Percentiles rank a stretch among this genome's conserved stretches.
Conservation (phyloP, 2,888 invertebrate genomes). For the Machimus rusticus region DNA sequence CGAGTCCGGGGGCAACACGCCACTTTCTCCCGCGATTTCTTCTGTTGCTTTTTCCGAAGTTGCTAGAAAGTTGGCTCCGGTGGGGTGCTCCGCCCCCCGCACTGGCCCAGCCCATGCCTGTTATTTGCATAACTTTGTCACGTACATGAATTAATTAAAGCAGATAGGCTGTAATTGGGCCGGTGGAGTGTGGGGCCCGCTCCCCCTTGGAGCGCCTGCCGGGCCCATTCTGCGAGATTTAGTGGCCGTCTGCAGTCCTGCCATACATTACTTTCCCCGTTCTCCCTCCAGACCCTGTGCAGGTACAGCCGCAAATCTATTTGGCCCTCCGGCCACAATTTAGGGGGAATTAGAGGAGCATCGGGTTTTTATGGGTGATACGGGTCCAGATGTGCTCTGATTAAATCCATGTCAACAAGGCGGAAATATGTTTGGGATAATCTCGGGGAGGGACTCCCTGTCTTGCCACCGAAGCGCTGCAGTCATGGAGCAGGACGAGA, state of each 20-base stretch:
- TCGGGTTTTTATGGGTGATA: background rate
- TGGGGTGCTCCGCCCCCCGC: background rate
- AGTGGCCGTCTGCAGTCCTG: background rate
- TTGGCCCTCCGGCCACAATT: background rate
- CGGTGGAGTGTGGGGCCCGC: background rate
- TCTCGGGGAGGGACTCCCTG: background rate
- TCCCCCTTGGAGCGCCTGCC: background rate
- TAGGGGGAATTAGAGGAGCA: background rate
- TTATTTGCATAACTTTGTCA: constrained; percentile 50
- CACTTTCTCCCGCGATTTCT: background rate
- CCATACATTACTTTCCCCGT: background rate
- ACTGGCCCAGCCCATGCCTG: constrained; percentile 9
- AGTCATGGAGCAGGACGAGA: background rate
- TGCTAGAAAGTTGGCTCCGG: background rate
- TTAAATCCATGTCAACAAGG: background rate
- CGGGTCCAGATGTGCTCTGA: background rate
- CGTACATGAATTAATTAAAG: constrained; percentile 50
- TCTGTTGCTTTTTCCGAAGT: background rate
- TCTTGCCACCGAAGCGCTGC: background rate
- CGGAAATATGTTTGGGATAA: background rate
- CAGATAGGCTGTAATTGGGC: constrained; percentile 31
- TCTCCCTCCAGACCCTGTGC: background rate
- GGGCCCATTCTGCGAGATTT: background rate
- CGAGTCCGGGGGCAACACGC: background rate
- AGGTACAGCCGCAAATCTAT: background rate